Evolutionary conservation across 2,113 vertebrate species (phyloP), one percentile per base, ranked within the genome.

Genomic region (Rostratula benghalensis): DNA sequence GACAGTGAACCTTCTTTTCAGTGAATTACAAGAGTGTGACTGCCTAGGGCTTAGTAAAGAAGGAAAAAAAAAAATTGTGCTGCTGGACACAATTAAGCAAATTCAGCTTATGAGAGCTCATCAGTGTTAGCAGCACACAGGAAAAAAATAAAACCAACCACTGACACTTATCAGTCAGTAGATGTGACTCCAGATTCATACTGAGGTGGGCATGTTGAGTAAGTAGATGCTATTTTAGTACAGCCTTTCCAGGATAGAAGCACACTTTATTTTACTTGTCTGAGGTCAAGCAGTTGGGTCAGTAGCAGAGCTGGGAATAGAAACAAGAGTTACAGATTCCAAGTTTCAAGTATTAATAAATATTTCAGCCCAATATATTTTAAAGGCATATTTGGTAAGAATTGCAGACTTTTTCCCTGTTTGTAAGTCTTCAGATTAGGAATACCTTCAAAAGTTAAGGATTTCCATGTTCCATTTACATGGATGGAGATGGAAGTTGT

Each of bases 271-370:
- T 74, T 87, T 84, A 80, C 74, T 84, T 74, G 45, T 78, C 56
- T 79, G 84, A 84, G 68, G 92, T 93, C 91, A 91, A 53, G 41
- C 37, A 59, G 46, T 33, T 53, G 74, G 96, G 92, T 94, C 95
- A 82, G 65, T 64, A 53, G 67, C 83, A 73, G 54, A 87, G 54
- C 93, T 73, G 87, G 77, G 80, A 94, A 78, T 79, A 90, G 87
- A 93, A 95, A 60, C 71, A 63, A 41, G 81, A 74, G 39, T 85
- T 93, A 82, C 43, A 54, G 61, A 77, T 70, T 96, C 83, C 84
- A 96, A 94, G 89, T 92, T 93, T 92, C 61, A 89, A 93, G 53
- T 92, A 96, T 89, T 96, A 95, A 96, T 85, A 96, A 93, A 74
- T 95, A 89, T 87, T 91, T 71, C 63, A 87, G 73, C 35, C 65